A percentile compares a stretch with the other conserved stretches of the same genome.
Evolutionary conservation across 2,797 vertebrate species (phyloP).

Genomic region (Pseudomugil gertrudae): DNA sequence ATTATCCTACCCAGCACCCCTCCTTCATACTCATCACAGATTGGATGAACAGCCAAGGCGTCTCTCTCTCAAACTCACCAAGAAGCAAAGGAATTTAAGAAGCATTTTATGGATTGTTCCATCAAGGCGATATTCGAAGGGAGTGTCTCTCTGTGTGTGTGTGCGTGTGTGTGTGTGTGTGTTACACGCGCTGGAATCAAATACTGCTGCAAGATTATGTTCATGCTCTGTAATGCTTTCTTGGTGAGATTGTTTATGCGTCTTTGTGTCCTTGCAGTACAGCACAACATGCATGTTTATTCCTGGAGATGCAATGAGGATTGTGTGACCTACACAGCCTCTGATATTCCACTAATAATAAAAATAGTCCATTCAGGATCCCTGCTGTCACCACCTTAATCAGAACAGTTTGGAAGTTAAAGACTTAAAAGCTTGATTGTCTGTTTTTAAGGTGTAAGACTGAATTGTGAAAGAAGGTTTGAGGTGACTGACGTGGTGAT

Average conservation of each 20-base stretch:
- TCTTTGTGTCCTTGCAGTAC: background rate
- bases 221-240: background rate
- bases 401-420: too few species aligned
- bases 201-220: constrained; percentile 19
- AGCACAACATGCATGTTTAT: background rate
- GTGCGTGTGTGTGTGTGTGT: constrained; percentile 5
- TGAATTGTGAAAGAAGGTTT: too few species aligned
- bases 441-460: too few species aligned
- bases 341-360: background rate
- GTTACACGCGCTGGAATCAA: constrained; percentile 13
- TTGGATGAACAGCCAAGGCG: constrained; percentile 21
- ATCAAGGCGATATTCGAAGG: constrained; percentile 32
- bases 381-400: background rate
- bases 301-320: background rate
- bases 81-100: constrained; percentile 58
- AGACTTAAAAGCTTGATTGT: too few species aligned
- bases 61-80: constrained; percentile 10
- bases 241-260: constrained; percentile 7
- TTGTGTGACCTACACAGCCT: background rate
- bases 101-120: constrained; percentile 64
- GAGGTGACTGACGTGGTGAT: too few species aligned
- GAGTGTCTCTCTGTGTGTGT: constrained; percentile 3
- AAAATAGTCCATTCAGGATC: background rate
- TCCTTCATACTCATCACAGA: constrained; percentile 29
- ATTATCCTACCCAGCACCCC: constrained; percentile 11